These are phyloP conservation scores for Nilaparvata lugens DNA, from an alignment of 1,140 invertebrate genomes.

Conservation along the genomic window DNA sequence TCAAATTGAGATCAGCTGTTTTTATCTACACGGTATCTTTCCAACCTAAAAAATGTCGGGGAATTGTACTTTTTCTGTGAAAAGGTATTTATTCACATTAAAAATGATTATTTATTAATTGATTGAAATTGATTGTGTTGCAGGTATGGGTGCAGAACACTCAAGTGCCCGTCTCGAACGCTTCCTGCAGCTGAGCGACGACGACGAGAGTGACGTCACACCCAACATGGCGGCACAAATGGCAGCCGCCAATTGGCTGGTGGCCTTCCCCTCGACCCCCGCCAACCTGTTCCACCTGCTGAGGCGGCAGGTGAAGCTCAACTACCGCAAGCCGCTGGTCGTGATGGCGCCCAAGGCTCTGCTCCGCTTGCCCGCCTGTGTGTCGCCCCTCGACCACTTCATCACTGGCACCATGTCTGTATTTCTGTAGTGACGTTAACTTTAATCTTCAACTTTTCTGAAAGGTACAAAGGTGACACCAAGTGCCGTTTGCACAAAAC, in stretches of 20 bases:
- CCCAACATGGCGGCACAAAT: conserved; percentile 44
- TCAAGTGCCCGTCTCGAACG: conserved; percentile 87
- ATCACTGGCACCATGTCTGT: conserved; percentile 49
- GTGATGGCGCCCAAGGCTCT: conserved; percentile 82
- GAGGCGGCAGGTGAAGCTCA: conserved; percentile 78
- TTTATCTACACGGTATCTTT: too few species aligned
- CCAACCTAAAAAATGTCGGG: too few species aligned
- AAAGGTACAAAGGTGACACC: too few species aligned
- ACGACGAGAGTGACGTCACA: conserved; percentile 63
- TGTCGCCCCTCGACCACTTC: conserved; percentile 70
- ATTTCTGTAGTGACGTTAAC: background rate
- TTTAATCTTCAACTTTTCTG: background rate
- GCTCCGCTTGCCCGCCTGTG: conserved; percentile 66
- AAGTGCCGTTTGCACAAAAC: too few species aligned
- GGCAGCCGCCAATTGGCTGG: conserved; percentile 67
- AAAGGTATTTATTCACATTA: background rate
- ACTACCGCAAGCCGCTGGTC: conserved; percentile 87
- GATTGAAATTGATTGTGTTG: background rate
- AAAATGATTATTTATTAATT: background rate
- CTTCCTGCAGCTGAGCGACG: conserved; percentile 83
- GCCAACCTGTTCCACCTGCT: conserved; percentile 96
- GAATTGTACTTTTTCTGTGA: too few species aligned
- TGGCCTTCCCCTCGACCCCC: conserved; percentile 88
- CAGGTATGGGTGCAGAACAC: conserved; percentile 87
- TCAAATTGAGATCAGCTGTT: too few species aligned